phyloP scores from a whole-genome alignment of 2,797 vertebrate genomes.

The Sebastes taczanowskii region DNA sequence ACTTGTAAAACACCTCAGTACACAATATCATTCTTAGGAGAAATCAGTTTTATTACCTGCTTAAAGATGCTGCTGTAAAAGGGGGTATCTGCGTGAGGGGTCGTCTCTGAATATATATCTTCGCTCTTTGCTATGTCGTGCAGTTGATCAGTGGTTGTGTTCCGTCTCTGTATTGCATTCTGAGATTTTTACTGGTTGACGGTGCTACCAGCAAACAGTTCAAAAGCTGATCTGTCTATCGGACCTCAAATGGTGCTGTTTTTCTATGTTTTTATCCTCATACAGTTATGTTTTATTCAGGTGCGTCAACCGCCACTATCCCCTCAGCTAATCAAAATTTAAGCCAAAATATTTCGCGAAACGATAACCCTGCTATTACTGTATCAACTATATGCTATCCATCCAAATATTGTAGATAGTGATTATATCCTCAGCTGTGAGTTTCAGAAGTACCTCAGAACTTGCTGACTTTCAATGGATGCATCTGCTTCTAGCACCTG shows the following conservation, averaged over 20 bases:
- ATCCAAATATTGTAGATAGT: constrained; percentile 82
- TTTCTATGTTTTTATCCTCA: constrained; percentile 84
- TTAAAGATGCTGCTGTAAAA: constrained; percentile 79
- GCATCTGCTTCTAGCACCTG: constrained; percentile 69
- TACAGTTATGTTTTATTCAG: constrained; percentile 76
- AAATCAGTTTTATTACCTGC: constrained; percentile 77
- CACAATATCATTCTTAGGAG: constrained; percentile 75
- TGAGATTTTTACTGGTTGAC: constrained; percentile 83
- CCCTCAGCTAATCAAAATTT: constrained; percentile 72
- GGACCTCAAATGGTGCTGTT: constrained; percentile 89
- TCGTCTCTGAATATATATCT: constrained; percentile 75
- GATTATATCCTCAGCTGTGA: constrained; percentile 75
- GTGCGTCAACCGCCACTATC: constrained; percentile 72
- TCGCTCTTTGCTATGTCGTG: constrained; percentile 78
- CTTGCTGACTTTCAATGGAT: constrained; percentile 68
- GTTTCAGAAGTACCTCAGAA: constrained; percentile 79
- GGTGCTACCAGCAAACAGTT: constrained; percentile 88
- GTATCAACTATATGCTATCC: constrained; percentile 76
- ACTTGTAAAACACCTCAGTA: constrained; percentile 80
- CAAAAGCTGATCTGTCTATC: constrained; percentile 79
- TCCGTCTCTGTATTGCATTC: constrained; percentile 77
- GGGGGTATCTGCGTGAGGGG: constrained; percentile 69
- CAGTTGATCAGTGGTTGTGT: constrained; percentile 77
- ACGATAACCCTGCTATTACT: constrained; percentile 70
- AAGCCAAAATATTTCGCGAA: constrained; percentile 75